Base-by-base conservation (phyloP, 2,797 vertebrate genomes). In the Phaenicophaeus curvirostris region DNA sequence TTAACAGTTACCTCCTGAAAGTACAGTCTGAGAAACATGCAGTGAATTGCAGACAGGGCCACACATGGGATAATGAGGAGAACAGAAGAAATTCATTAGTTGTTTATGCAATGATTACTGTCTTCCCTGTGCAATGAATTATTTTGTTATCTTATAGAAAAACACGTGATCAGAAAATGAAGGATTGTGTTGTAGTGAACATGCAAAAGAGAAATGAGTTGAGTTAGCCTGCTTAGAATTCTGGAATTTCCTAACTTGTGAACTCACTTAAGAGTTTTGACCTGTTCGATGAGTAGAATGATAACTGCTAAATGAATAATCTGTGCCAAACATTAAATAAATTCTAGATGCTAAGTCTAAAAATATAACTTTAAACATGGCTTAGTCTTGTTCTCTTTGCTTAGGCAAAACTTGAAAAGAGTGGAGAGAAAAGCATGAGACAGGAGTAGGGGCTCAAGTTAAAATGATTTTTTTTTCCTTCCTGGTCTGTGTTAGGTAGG, bases 151-250 rank as follows among this genome's bases (percentile, higher is more conserved):
- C 25, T 42, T 67, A n/a, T 69, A 31, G 31, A 91, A 93, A 94
- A 90, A 81, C 14, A 68, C 31, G 61, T 37, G 28, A 86, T 48
- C 69, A 91, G 76, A 81, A 94, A 95, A 84, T 44, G 57, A 91
- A 88, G 19, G 48, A 37, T 44, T 79, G 65, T 19, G n/a, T 69
- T 37, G 37, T n/a, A 62, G 59, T 37, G 46, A 66, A 93, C 73
- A 93, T 13, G 13, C 23, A 78, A 86, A 39, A 81, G 41, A 81
- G 33, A 85, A 63, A 35, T 28, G 17, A 89, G 10, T 79, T 83
- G 86, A 42, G 13, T 77, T 33, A 85, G 11, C 11, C 46, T 91
- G 58, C 33, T 66, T 73, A 94, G 68, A 81, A 81, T 78, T 73
- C 46, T 76, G 9, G 10, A 5, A 78, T 78, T 72, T 85, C 48